A percentile compares a stretch with the other conserved stretches of the same genome.
Conservation (phyloP, 2,113 vertebrate species). For the Lampris incognitus region DNA sequence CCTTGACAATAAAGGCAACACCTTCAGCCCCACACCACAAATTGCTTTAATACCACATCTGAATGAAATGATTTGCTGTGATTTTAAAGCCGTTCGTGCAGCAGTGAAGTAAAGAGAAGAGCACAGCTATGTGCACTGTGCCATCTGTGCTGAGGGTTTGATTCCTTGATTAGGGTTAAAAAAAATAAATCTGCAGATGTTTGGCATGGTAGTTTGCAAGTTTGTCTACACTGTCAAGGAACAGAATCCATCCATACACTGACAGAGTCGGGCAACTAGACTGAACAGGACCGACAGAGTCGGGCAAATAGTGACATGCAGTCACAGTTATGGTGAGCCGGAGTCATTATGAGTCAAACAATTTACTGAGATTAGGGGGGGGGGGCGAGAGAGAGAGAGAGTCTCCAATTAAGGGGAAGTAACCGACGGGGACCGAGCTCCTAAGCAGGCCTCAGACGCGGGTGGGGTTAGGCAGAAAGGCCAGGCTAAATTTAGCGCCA, state of each 20-base stretch:
- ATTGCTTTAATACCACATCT: constrained; percentile 2
- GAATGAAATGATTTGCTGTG: background rate
- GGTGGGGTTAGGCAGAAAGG: constrained; percentile 67
- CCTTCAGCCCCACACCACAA: background rate
- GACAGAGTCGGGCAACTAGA: background rate
- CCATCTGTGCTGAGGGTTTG: constrained; percentile 71
- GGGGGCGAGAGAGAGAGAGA: background rate
- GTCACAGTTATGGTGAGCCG: background rate
- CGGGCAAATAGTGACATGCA: constrained; percentile 2
- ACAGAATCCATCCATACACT: constrained; percentile 12
- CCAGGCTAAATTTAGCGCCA: constrained; percentile 80
- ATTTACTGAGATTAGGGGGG: constrained; percentile 6
- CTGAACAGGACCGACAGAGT: background rate
- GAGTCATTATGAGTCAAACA: constrained; percentile 8
- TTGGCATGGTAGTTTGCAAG: constrained; percentile 39
- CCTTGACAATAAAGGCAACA: constrained; percentile 56
- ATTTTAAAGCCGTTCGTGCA: constrained; percentile 1
- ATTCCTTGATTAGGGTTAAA: constrained; percentile 72
- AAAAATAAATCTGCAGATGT: constrained; percentile 53
- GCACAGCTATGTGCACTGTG: constrained; percentile 52
- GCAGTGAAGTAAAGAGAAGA: constrained; percentile 29
- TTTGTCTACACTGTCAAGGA: background rate
- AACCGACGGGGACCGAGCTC: constrained; percentile 24
- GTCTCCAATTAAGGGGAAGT: background rate
- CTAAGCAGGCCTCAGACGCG: constrained; percentile 30